Base-by-base conservation (phyloP, 2,797 vertebrate species). In the Eospalax fontanierii region DNA sequence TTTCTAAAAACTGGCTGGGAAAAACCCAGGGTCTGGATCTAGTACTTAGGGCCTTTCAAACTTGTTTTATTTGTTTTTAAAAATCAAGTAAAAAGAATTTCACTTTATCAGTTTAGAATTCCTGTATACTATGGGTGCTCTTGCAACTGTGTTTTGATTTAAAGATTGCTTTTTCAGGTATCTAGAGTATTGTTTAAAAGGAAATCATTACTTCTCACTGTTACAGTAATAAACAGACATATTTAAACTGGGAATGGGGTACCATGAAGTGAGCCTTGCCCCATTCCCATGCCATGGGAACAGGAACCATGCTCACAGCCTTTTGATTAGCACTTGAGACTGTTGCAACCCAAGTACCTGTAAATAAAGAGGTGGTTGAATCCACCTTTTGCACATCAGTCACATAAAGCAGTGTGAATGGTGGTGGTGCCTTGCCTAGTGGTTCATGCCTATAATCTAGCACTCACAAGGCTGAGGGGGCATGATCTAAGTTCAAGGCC, bases 151-250 rank as follows among this genome's bases (percentile, higher is more conserved):
- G 70, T 63, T 89, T 90, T 71, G 12, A 33, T 43, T 91, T 80
- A 81, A 66, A 93, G 50, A 54, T 85, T 43, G 22, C 86, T 82
- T 82, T 22, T 95, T 70, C 46, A 26, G 75, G 46, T 38, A 9
- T 87, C 46, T 18, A 85, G 82, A 66, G 22, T 81, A 61, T 9
- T 59, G 54, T 65, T 35, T 90, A 54, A 70, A 74, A 94, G 94
- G 61, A 84, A 88, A 76, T 15, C 2, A 30, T 50, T 50, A 54
- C 59, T 88, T 96, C 74, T 94, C 2, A 1, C 68, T 89, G 12
- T 89, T 86, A 26, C 24, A 66, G 10, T 46, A 66, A 82, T 79
- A 68, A 70, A 35, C 18, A 89, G 19, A 80, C 22, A 7, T 28
- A 43, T 85, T 94, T 82, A 30, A 89, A 90, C 65, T 78, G 57